Conservation (phyloP, 2,888 invertebrate genomes). For the Xestobium rufovillosum region DNA sequence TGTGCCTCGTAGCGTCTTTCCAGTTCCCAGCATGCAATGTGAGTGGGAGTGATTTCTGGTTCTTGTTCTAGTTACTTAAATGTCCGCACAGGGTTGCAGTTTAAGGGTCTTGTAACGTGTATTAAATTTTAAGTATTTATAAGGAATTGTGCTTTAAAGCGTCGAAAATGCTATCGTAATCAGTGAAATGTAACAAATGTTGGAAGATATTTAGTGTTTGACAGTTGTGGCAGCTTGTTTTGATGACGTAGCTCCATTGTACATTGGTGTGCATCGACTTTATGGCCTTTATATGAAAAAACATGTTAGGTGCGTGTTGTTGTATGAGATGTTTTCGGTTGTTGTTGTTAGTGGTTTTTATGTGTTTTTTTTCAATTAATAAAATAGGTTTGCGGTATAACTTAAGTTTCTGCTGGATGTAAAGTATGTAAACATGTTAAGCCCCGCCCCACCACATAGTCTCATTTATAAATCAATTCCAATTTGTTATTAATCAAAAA, state of each 20-base stretch:
- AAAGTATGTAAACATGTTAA: conserved; percentile 42
- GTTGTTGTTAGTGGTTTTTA: conserved; percentile 11
- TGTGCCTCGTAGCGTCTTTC: too few relatives aligned
- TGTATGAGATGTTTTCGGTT: conserved; percentile 6
- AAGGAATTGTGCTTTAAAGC: too few relatives aligned
- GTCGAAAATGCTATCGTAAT: too few relatives aligned
- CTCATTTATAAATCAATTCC: conserved; percentile 34
- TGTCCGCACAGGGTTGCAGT: conserved; percentile 25
- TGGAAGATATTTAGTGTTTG: too few relatives aligned
- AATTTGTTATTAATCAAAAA: conserved; percentile 8
- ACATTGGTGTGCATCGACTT: conserved; percentile 37
- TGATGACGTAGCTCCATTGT: conserved; percentile 45
- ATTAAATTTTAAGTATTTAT: too few relatives aligned
- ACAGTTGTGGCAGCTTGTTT: conserved; percentile 34
- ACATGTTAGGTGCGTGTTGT: conserved; percentile 35
- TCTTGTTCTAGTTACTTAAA: conserved; percentile 26
- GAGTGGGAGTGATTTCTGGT: conserved; percentile 43
- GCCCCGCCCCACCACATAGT: conserved; percentile 42
- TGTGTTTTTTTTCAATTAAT: conserved; percentile 13
- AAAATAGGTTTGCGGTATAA: not conserved
- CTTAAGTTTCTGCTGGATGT: conserved; percentile 23
- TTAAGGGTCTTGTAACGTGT: conserved; percentile 19
- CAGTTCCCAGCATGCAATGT: conserved; percentile 40
- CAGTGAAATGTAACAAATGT: too few relatives aligned
- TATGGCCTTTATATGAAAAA: conserved; percentile 32